phyloP scores from a whole-genome alignment of 1,140 invertebrate species.

The Alviniconcha marisindica region DNA sequence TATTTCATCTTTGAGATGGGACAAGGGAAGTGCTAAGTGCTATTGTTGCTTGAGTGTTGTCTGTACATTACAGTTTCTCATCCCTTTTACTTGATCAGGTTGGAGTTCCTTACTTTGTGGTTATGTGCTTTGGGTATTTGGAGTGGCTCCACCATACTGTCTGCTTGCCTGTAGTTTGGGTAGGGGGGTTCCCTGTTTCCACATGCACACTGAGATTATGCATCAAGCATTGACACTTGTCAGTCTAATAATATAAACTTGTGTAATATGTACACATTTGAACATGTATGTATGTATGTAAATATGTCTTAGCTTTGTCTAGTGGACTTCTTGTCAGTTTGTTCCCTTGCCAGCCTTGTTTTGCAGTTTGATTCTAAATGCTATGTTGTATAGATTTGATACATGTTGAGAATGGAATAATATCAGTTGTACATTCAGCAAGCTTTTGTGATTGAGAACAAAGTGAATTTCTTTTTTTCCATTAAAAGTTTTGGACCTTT shows the following conservation, averaged over 20 bases:
- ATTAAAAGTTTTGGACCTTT: slow-evolving; percentile 14
- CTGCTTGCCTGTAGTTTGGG: neutral
- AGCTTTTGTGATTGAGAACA: slow-evolving; percentile 34
- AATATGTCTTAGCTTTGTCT: slow-evolving; percentile 7
- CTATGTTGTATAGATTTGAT: neutral
- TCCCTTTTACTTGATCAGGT: too few species aligned
- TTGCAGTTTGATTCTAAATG: neutral
- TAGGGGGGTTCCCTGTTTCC: neutral
- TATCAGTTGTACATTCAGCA: slow-evolving; percentile 25
- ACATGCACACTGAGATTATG: neutral
- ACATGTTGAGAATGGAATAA: slow-evolving; percentile 3
- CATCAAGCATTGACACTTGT: neutral
- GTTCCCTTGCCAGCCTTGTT: neutral
- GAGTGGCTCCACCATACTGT: too few species aligned
- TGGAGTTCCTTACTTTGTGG: too few species aligned
- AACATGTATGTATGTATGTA: slow-evolving; percentile 13
- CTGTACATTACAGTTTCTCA: too few species aligned
- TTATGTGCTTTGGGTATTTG: too few species aligned
- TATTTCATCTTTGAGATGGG: too few species aligned
- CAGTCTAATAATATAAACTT: neutral
- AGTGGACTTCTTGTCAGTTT: slow-evolving; percentile 10
- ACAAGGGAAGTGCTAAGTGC: too few species aligned
- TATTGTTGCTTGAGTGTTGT: too few species aligned
- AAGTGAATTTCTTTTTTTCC: slow-evolving; percentile 1
- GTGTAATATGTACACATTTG: neutral